These are phyloP conservation scores for Pseudorhombus dupliciocellatus DNA, from an alignment of 2,113 vertebrate genomes.

Conservation along the genomic window DNA sequence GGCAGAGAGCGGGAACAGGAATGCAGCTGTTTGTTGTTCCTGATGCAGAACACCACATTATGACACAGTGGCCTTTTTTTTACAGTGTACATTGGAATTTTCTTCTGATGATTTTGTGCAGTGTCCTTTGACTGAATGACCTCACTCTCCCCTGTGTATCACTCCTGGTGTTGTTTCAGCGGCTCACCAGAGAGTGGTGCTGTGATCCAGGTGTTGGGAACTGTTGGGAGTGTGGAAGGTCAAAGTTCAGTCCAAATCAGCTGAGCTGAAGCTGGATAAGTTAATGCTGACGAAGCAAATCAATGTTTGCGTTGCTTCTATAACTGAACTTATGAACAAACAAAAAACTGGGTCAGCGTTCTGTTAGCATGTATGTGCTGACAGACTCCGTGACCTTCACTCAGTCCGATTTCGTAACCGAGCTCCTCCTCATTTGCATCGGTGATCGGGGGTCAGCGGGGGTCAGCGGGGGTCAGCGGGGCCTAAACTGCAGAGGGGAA, in stretches of 20 bases:
- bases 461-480: no score
- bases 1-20: background rate
- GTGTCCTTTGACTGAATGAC: background rate
- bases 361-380: background rate
- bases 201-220: background rate
- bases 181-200: background rate
- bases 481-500: no score
- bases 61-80: background rate
- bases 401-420: background rate
- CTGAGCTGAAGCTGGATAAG: conserved; percentile 21
- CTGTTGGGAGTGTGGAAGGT: background rate
- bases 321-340: no score
- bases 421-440: no score
- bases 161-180: background rate
- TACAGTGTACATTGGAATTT: background rate
- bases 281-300: conserved; percentile 17
- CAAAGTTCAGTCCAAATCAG: background rate
- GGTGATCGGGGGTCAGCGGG: no score
- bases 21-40: background rate
- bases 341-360: conserved; percentile 4
- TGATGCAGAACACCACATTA: background rate
- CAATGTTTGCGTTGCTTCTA: conserved; percentile 26
- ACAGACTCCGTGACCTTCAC: background rate
- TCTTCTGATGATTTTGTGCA: background rate
- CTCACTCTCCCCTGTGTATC: no score